phyloP scores from a whole-genome alignment of 2,797 vertebrate genomes.

The Schizothorax lantsangensis region DNA sequence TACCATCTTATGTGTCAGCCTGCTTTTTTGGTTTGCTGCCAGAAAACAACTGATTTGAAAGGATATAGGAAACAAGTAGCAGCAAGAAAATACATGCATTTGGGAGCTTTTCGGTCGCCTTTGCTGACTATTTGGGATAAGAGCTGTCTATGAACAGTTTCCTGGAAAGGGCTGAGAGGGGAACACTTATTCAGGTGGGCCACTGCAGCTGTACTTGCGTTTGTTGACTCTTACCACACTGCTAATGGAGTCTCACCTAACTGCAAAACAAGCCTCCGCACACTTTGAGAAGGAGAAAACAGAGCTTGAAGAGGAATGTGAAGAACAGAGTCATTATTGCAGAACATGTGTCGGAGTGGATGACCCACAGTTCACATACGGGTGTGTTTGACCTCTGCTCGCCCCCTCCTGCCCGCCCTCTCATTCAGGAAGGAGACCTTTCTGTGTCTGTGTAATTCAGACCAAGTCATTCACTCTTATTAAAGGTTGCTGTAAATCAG shows the following conservation, averaged over 20 bases:
- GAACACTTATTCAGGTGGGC: conserved; percentile 8
- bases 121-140: neutral
- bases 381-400: conserved; percentile 72
- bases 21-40: neutral
- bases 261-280: conserved; percentile 48
- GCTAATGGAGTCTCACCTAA: conserved; percentile 59
- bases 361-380: conserved; percentile 71
- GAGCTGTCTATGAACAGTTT: neutral
- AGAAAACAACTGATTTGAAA: conserved; percentile 7
- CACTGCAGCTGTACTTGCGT: neutral
- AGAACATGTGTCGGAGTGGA: conserved; percentile 38
- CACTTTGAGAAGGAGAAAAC: conserved; percentile 51
- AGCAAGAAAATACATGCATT: neutral
- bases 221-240: conserved; percentile 43
- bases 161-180: conserved; percentile 30
- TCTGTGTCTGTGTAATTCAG: conserved; percentile 44
- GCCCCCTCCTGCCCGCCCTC: conserved; percentile 42
- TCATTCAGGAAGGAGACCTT: conserved; percentile 51
- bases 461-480: conserved; percentile 6
- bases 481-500: conserved; percentile 30
- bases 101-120: neutral
- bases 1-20: neutral
- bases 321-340: conserved; percentile 22
- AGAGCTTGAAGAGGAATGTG: neutral
- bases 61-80: neutral